Percentiles rank a stretch among this genome's conserved stretches.
These are phyloP conservation scores for Limnodromus scolopaceus DNA, from an alignment of 2,797 vertebrate genomes.

Conservation along the genomic window DNA sequence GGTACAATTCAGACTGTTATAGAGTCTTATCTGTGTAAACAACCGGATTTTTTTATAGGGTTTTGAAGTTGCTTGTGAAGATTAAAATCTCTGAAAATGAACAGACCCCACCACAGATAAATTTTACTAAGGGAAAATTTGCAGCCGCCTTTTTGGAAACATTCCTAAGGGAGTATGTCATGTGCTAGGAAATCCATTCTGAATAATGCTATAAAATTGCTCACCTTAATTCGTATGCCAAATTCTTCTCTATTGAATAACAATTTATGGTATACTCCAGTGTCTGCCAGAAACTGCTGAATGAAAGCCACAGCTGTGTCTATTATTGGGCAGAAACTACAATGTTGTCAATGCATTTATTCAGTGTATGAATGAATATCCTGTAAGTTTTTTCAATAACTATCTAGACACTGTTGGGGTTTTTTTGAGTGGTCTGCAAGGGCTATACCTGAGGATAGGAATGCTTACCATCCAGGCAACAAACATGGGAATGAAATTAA, in stretches of 20 bases:
- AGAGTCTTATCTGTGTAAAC: neutral
- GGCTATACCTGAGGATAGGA: neutral
- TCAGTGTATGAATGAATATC: constrained; percentile 17
- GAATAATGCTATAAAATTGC: constrained; percentile 57
- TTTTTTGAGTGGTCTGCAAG: neutral
- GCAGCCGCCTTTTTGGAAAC: constrained; percentile 42
- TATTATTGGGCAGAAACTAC: constrained; percentile 19
- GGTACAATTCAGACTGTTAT: neutral
- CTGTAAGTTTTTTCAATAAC: neutral
- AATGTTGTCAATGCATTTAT: neutral
- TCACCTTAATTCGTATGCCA: constrained; percentile 70
- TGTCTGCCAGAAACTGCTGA: constrained; percentile 59
- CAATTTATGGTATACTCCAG: constrained; percentile 33
- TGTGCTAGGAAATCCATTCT: constrained; percentile 67
- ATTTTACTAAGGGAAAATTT: constrained; percentile 41
- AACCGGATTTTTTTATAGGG: neutral
- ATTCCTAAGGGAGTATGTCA: constrained; percentile 65
- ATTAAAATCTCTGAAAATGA: constrained; percentile 38
- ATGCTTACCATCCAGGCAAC: neutral
- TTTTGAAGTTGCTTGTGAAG: constrained; percentile 11
- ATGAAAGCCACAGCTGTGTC: constrained; percentile 39
- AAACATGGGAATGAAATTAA: neutral
- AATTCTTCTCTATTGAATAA: constrained; percentile 67
- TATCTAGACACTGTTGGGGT: neutral
- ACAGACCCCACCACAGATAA: neutral